Conservation (phyloP, 2,113 vertebrate species). For the Hyperopisus bebe region DNA sequence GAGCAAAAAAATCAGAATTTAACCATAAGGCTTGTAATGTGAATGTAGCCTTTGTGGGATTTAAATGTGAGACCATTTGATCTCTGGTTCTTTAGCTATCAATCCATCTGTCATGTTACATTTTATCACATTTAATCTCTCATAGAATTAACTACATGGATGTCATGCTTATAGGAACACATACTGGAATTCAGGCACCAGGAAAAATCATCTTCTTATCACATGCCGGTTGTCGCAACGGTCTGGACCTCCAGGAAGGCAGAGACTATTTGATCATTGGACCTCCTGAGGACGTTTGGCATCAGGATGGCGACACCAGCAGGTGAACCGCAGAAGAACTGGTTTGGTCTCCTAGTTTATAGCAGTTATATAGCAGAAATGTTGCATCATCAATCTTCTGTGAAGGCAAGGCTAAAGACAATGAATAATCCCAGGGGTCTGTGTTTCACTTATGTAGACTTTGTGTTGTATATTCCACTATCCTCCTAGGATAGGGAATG, state of each 20-base stretch:
- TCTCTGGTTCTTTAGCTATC: neutral
- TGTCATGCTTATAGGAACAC: slow-evolving; percentile 37
- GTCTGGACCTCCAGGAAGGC: slow-evolving; percentile 43
- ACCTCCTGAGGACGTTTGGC: slow-evolving; percentile 52
- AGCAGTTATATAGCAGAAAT: neutral
- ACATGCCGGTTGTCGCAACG: slow-evolving; percentile 54
- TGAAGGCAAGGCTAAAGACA: neutral
- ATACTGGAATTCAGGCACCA: slow-evolving; percentile 40
- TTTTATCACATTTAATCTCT: neutral
- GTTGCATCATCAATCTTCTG: neutral
- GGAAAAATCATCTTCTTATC: slow-evolving; percentile 54
- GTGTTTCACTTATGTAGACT: neutral
- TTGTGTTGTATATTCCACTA: neutral
- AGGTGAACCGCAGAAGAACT: slow-evolving; percentile 41
- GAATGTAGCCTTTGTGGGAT: neutral
- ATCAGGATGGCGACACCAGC: slow-evolving; percentile 34
- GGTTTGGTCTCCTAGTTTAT: neutral
- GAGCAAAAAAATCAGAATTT: neutral
- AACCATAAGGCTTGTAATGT: neutral
- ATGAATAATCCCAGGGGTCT: neutral
- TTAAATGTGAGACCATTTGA: neutral
- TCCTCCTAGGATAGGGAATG: neutral
- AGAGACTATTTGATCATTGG: slow-evolving; percentile 60
- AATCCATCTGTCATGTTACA: neutral
- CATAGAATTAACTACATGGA: neutral